These are phyloP conservation scores for Mechanitis mazaeus DNA, from an alignment of 2,888 invertebrate species.

Conservation along the genomic window DNA sequence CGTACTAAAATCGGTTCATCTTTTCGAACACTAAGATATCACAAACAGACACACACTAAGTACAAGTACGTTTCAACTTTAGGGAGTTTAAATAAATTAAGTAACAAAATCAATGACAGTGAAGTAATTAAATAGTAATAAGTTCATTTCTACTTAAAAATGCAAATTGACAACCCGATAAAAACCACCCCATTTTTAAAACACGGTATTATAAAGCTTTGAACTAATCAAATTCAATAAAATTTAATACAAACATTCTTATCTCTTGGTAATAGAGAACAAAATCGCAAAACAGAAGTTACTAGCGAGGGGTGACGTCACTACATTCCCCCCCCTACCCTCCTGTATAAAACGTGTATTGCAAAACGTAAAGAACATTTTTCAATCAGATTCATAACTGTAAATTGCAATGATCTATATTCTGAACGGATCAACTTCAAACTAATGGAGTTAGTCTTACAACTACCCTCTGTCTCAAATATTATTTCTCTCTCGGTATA, in stretches of 20 bases:
- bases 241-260: not conserved
- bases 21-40: no score
- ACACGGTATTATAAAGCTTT: no score
- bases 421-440: conserved; percentile 18
- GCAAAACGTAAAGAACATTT: conserved; percentile 15
- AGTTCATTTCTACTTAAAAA: no score
- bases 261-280: not conserved
- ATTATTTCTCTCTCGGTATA: no score
- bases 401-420: conserved; percentile 10
- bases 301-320: conserved; percentile 11
- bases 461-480: not conserved
- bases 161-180: no score
- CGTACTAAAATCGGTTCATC: no score
- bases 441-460: conserved; percentile 7
- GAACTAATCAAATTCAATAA: no score
- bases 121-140: not conserved
- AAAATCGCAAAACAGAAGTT: not conserved
- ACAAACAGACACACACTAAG: no score
- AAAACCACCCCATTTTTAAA: no score
- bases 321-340: conserved; percentile 10
- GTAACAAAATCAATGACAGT: not conserved
- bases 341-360: conserved; percentile 7
- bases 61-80: no score
- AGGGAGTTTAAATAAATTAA: no score
- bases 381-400: conserved; percentile 15